Evolutionary conservation across 2,797 vertebrate genomes (phyloP).

Genomic region (Gobionotothen gibberifrons): DNA sequence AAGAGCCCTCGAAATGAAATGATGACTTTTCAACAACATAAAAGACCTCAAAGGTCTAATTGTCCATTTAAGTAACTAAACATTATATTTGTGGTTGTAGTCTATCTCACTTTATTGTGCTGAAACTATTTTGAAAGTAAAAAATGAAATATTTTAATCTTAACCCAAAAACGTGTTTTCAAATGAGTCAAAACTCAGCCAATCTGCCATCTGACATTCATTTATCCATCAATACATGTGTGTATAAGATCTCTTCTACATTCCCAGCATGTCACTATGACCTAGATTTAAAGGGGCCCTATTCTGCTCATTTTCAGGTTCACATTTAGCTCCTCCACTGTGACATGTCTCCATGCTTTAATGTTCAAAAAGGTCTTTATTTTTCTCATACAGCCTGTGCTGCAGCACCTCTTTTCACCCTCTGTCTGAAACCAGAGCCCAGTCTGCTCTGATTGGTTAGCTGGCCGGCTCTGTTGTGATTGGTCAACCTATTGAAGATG

Average conservation of each 20-base stretch:
- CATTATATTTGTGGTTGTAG: background rate
- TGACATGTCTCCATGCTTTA: no score
- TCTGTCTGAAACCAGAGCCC: no score
- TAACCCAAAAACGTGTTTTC: background rate
- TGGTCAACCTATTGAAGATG: no score
- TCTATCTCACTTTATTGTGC: background rate
- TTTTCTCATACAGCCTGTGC: no score
- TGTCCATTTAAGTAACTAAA: background rate
- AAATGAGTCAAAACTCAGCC: background rate
- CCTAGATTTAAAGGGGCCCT: background rate
- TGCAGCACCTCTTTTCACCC: no score
- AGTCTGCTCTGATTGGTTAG: no score
- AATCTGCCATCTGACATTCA: background rate
- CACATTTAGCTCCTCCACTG: no score
- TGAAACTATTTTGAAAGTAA: background rate
- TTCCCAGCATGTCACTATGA: background rate
- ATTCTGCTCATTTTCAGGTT: no score
- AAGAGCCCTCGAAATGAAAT: constrained; percentile 1
- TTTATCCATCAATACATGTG: background rate
- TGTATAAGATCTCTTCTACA: background rate
- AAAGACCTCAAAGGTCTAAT: background rate
- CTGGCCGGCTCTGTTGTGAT: no score
- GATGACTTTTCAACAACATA: background rate
- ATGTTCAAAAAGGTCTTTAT: no score
- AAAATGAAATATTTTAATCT: background rate